Base-by-base conservation (phyloP, 2,113 vertebrate species). In the Paralichthys olivaceus region DNA sequence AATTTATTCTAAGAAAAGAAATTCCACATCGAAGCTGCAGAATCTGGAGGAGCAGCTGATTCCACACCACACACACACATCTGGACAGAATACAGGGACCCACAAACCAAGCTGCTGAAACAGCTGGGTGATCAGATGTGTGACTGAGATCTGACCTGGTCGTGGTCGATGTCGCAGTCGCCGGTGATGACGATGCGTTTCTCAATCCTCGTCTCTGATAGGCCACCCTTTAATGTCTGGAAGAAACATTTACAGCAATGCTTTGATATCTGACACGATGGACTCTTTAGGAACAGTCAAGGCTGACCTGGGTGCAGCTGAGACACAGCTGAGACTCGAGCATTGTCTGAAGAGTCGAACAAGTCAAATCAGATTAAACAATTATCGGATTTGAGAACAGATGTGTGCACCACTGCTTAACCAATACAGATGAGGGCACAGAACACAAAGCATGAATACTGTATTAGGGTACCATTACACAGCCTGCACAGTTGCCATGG, bases 131-230 rank as follows among this genome's bases (percentile, higher is more conserved):
- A 34, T 14, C 11, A 20, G 26, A 28, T 25, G 68, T 17, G 17
- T 12, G 51, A 14, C 5, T 28, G 14, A 53, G 28, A 23, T 90
- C 92, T 94, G 85, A 99, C 98, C 96, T 99, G 94, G 79, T 99
- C 98, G 9, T 99, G 98, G 90, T 99, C 98, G 81, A 99, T 98
- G 91, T 98, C 97, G 15, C 96, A 95, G 94, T 99, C 98, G 60
- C 98, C 98, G 2, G 97, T 98, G 79, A 99, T 99, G 80, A 99
- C 97, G 70, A 99, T 99, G 70, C 98, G 97, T 72, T 99, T 99
- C 88, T 99, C 98, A 86, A 99, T 99, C 94, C 98, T 96, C 11
- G 98, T 99, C 95, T 99, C 98, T 11, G 98, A 99, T 47, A 98
- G 95, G 20, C 98, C 98, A 51, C 97, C 98, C 93, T 99, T 99